phyloP scores from a whole-genome alignment of 2,888 invertebrate genomes.

The Penaeus monodon region DNA sequence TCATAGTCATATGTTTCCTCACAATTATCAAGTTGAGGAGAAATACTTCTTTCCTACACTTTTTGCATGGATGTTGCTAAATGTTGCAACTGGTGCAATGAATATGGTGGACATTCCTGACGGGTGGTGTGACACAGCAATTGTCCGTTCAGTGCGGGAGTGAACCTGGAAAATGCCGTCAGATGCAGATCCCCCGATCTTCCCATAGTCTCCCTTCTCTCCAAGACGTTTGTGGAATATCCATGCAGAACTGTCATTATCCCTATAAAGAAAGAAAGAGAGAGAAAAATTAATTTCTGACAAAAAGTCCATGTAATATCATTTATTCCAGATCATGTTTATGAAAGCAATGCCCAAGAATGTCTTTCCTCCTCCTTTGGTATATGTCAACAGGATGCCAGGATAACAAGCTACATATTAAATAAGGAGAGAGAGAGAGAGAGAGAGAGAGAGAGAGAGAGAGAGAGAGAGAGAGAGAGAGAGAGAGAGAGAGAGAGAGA shows the following conservation, averaged over 20 bases:
- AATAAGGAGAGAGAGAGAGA: too few relatives aligned
- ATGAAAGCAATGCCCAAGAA: too few relatives aligned
- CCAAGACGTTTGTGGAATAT: constrained; percentile 30
- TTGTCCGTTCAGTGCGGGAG: constrained; percentile 42
- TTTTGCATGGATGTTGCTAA: constrained; percentile 44
- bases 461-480: too few relatives aligned
- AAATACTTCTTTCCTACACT: constrained; percentile 38
- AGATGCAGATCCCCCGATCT: constrained; percentile 32
- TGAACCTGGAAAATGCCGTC: constrained; percentile 23
- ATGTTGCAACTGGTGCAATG: constrained; percentile 41
- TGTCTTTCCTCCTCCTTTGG: too few relatives aligned
- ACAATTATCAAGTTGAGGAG: not conserved
- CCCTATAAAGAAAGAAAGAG: constrained; percentile 17
- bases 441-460: too few relatives aligned
- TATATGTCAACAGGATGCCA: too few relatives aligned
- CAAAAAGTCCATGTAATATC: not conserved
- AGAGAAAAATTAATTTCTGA: not conserved
- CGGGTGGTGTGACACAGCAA: constrained; percentile 41
- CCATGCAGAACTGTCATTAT: constrained; percentile 48
- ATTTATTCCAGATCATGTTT: not conserved
- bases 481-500: too few relatives aligned
- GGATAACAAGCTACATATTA: too few relatives aligned
- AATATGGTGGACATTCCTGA: constrained; percentile 38
- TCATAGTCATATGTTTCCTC: too few relatives aligned
- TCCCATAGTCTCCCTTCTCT: constrained; percentile 38